Conservation (phyloP, 2,113 vertebrate species). For the Helogale parvula region DNA sequence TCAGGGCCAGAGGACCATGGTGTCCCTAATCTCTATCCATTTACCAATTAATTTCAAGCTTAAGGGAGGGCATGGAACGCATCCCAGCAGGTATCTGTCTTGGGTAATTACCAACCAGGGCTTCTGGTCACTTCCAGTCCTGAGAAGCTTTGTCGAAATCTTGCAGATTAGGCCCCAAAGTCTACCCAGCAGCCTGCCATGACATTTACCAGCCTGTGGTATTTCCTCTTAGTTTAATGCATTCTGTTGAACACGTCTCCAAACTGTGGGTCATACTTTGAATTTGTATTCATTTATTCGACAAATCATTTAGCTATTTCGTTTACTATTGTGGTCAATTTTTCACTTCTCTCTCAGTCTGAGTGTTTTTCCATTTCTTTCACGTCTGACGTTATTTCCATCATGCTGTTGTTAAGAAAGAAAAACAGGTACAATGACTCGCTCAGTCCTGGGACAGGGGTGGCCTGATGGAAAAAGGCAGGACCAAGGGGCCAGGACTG, state of each 20-base stretch:
- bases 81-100: neutral
- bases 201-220: neutral
- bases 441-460: neutral
- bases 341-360: neutral
- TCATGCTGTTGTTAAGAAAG: neutral
- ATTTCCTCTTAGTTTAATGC: neutral
- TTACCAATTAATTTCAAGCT: neutral
- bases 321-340: neutral
- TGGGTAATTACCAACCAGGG: neutral
- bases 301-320: neutral
- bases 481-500: neutral
- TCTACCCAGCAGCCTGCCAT: neutral
- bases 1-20: neutral
- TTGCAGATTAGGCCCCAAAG: neutral
- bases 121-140: neutral
- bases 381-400: neutral
- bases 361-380: neutral
- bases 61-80: neutral
- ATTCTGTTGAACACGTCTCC: neutral
- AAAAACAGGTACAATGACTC: neutral
- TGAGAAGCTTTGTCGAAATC: neutral
- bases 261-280: neutral
- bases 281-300: conserved; percentile 20
- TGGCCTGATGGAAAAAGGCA: neutral
- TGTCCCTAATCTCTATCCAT: neutral